Evolutionary conservation across 1,140 invertebrate species (phyloP), one percentile per base, ranked within the genome.

Genomic region (Drosophila equinoxialis): DNA sequence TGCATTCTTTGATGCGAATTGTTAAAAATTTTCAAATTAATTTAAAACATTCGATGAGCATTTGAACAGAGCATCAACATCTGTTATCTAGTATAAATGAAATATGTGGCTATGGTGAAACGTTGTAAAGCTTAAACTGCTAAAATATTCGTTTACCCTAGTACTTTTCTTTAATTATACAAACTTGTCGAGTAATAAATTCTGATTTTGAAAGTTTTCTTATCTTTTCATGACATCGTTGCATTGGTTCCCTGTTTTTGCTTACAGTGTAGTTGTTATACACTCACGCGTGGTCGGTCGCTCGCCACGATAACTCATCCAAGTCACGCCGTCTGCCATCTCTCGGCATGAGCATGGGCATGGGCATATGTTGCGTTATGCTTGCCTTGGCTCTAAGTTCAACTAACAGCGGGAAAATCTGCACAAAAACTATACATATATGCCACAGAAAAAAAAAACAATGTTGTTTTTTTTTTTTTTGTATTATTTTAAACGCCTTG

Each of bases 301-400:
- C 17, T 51, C 8, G 81, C 67, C 58, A 69, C 83, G 57, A 89
- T 80, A 83, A 80, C 77, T 89, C 83, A 79, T 62, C 62, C 76
- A 66, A 89, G 83, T 87, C 83, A 87, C 83, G 83, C 83, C 79
- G 83, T 87, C 83, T 87, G 83, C 76, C 76, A 58, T 65, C 74
- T 66, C 64, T 20, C 81, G 64, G 73, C 83, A 68, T 80, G 81
- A 14, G 45, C 45, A 51, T 80, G 81, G 8, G 45, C 17, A 68
- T 79, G 81, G 45, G 45, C 45, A 51, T 51, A 20, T 51, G 45
- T 51, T 51, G 45, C 45, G 45, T 76, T 86, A 65, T 74, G 68
- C 82, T 81, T 65, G 71, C 68, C 77, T 51, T 70, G 77, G 65
- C 51, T 10, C 33, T 48, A 69, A 73, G 76, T 81, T 84, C 81